Evolutionary conservation across 2,113 vertebrate genomes (phyloP).

Genomic region (Mirounga angustirostris): DNA sequence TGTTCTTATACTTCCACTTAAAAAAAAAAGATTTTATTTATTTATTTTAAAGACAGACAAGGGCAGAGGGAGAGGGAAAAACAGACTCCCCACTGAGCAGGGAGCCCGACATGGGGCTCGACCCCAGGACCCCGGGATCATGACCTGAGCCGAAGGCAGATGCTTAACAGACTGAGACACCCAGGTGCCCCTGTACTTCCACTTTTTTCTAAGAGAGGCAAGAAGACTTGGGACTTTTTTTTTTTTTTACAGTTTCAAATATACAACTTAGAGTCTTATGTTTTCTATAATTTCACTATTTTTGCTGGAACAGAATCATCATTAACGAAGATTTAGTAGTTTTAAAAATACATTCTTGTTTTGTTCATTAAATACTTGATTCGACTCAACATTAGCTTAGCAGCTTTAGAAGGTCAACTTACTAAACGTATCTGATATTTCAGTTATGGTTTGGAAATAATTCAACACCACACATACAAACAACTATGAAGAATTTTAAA

Average conservation of each 20-base stretch:
- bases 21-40: not conserved
- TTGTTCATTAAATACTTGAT: constrained; percentile 9
- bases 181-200: not conserved
- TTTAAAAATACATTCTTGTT: constrained; percentile 42
- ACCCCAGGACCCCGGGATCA: not conserved
- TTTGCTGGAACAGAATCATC: constrained; percentile 17
- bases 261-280: not conserved
- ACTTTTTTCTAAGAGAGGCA: constrained; percentile 18
- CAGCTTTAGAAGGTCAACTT: not conserved
- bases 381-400: constrained; percentile 32
- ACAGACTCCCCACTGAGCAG: not conserved
- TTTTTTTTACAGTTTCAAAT: not conserved
- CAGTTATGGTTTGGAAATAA: not conserved
- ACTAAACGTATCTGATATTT: constrained; percentile 37
- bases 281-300: constrained; percentile 45
- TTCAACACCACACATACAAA: not conserved
- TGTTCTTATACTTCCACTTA: not conserved
- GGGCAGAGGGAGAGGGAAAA: not conserved
- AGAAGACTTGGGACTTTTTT: not conserved
- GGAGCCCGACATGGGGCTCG: not conserved
- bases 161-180: not conserved
- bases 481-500: constrained; percentile 32
- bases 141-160: not conserved
- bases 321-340: not conserved
- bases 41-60: not conserved